Percentiles rank a stretch among this genome's conserved stretches.
Evolutionary conservation across 2,113 vertebrate species (phyloP).

Genomic region (Aix galericulata): DNA sequence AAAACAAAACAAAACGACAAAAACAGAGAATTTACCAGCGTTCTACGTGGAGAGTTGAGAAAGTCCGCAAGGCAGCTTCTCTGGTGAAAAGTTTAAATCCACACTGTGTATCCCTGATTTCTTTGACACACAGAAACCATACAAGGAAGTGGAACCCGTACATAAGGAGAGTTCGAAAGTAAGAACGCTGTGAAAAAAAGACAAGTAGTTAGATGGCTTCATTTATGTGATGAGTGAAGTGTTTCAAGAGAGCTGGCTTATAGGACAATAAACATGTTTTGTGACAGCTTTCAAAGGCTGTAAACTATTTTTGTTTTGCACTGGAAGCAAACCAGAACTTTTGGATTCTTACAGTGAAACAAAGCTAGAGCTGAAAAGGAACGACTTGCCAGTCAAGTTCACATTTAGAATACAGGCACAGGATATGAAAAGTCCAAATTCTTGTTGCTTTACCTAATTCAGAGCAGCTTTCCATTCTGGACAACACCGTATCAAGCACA

Average conservation of each 20-base stretch:
- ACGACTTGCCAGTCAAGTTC: neutral
- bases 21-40: constrained; percentile 83
- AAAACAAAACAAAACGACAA: neutral
- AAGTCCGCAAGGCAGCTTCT: constrained; percentile 88
- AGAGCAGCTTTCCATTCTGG: neutral
- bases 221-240: neutral
- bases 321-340: neutral
- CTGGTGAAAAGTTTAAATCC: constrained; percentile 96
- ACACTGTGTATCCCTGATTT: constrained; percentile 93
- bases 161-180: constrained; percentile 94
- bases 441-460: neutral
- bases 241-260: neutral
- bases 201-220: constrained; percentile 25
- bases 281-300: neutral
- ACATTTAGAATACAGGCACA: neutral
- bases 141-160: constrained; percentile 98
- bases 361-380: neutral
- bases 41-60: constrained; percentile 91
- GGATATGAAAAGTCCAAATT: neutral
- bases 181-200: constrained; percentile 85
- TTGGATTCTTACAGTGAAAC: neutral
- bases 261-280: neutral
- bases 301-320: neutral
- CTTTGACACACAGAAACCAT: constrained; percentile 95
- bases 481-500: neutral